A percentile compares a stretch with the other conserved stretches of the same genome.
These are phyloP conservation scores for Semibalanus balanoides DNA, from an alignment of 1,140 invertebrate species.

Conservation along the genomic window DNA sequence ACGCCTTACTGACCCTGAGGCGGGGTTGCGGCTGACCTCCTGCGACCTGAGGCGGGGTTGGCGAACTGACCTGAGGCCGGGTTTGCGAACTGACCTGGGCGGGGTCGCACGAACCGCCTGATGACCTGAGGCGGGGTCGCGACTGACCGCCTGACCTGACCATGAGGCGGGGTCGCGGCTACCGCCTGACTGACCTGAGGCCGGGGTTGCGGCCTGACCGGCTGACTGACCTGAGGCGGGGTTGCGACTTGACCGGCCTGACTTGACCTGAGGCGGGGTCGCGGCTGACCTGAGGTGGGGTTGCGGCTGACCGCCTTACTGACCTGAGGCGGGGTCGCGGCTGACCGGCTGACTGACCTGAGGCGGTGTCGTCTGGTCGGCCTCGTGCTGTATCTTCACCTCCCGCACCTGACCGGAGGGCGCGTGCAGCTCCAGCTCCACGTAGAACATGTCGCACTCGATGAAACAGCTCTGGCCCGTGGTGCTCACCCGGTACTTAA, in stretches of 20 bases:
- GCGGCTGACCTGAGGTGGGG: no score
- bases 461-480: conserved; percentile 43
- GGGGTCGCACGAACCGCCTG: no score
- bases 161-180: no score
- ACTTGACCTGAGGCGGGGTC: neutral
- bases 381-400: conserved; percentile 85
- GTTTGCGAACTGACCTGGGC: no score
- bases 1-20: no score
- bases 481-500: no score
- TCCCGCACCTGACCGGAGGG: conserved; percentile 63
- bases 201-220: neutral
- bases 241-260: neutral
- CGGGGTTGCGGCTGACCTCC: no score
- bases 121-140: no score
- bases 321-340: neutral
- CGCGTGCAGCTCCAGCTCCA: conserved; percentile 72
- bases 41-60: no score
- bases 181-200: conserved; percentile 50
- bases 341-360: conserved; percentile 29
- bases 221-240: neutral
- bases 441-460: conserved; percentile 91
- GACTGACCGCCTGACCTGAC: no score
- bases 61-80: no score
- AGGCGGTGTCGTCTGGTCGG: conserved; percentile 39
- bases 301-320: neutral